These are phyloP conservation scores for Spilogale gracilis DNA, from an alignment of 2,113 vertebrate species.

Conservation along the genomic window DNA sequence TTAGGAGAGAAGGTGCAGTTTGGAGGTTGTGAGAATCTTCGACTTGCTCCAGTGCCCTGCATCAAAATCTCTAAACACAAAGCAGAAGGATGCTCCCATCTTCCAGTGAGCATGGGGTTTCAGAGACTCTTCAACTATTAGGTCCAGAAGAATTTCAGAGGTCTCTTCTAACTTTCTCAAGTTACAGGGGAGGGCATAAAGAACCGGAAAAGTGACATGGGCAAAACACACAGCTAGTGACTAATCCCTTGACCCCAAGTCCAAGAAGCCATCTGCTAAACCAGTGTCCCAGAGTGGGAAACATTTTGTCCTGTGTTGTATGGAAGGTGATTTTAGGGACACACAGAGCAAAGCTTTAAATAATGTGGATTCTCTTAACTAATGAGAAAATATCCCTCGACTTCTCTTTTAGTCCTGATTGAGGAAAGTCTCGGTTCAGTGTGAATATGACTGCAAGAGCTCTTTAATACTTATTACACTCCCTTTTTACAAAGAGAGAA, in stretches of 20 bases:
- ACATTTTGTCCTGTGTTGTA: not conserved
- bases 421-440: not conserved
- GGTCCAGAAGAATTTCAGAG: not conserved
- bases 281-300: not conserved
- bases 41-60: not conserved
- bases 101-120: not conserved
- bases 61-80: not conserved
- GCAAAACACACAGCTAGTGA: not conserved
- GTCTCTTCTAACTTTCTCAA: not conserved
- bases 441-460: no score
- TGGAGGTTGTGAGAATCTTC: not conserved
- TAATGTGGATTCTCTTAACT: not conserved
- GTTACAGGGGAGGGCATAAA: not conserved
- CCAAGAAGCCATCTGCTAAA: not conserved
- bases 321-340: not conserved
- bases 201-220: not conserved
- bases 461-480: not conserved
- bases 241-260: not conserved
- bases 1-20: not conserved
- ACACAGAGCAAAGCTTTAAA: not conserved
- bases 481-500: not conserved
- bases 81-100: not conserved
- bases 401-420: not conserved
- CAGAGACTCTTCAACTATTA: not conserved
- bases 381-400: not conserved